Percentiles rank a stretch among this genome's conserved stretches.
Conservation (phyloP, 2,797 vertebrate genomes). For the Xiphorhynchus erythropygius region DNA sequence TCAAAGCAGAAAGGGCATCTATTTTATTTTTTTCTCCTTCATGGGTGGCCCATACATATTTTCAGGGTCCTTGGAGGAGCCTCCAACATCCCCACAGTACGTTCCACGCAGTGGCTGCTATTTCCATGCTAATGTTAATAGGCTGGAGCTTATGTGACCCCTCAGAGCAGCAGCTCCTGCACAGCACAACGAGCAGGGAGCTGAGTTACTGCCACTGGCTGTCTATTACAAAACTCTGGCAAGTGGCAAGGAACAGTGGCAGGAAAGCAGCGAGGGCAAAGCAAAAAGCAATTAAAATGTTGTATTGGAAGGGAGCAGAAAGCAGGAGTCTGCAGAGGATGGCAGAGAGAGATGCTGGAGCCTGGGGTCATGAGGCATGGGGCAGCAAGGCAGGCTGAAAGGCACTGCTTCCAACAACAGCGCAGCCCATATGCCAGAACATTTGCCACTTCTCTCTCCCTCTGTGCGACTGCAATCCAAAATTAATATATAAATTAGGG, state of each 20-base stretch:
- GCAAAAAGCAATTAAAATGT: neutral
- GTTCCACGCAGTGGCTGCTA: neutral
- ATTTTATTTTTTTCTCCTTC: neutral
- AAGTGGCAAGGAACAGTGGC: neutral
- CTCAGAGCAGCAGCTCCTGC: neutral
- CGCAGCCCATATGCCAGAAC: constrained; percentile 10
- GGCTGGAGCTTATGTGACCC: neutral
- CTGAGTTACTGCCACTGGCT: neutral
- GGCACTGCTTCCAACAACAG: neutral
- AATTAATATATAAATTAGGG: constrained; percentile 41
- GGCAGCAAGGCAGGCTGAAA: neutral
- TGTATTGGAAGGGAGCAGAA: neutral
- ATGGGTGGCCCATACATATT: constrained; percentile 11
- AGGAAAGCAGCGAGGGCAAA: neutral
- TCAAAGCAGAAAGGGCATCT: constrained; percentile 5
- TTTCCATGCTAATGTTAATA: neutral
- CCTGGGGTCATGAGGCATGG: neutral
- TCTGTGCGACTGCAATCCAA: neutral
- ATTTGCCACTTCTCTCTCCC: constrained; percentile 33
- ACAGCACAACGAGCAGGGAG: neutral
- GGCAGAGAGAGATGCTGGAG: neutral
- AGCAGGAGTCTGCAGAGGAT: neutral
- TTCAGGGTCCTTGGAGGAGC: constrained; percentile 16
- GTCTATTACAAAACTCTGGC: neutral
- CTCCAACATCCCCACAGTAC: neutral